Base-by-base conservation (phyloP, 2,797 vertebrate species). In the Agapornis canus region DNA sequence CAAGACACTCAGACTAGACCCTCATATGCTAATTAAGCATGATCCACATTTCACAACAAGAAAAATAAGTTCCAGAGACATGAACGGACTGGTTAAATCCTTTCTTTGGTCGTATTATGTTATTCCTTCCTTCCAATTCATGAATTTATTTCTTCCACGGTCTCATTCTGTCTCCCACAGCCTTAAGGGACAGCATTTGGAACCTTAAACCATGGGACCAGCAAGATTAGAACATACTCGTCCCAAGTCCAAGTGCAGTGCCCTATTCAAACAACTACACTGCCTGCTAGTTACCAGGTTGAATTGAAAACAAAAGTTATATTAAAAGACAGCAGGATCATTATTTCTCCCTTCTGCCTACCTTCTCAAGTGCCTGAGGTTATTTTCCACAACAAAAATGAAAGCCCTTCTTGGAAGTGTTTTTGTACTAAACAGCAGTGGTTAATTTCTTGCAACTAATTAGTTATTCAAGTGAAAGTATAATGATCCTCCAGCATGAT, bases 401-500 rank as follows among this genome's bases (percentile, higher is more conserved):
- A 95, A 95, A 96, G 54, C 78, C 32, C 42, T 91, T 92, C 63
- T 91, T 94, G 23, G 79, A 90, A 76, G 39, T 82, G 76, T 87
- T 87, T 89, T 90, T 91, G 89, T 92, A 82, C 93, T 85, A 87
- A 95, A 69, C 80, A 94, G 88, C 95, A 75, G 89, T 78, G 75
- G 89, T 96, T 96, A 96, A 83, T 89, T 95, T 94, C 95, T 95
- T 70, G 20, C 86, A 91, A 68, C 91, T 95, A 94, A 95, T 96
- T 95, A 96, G 95, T 92, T 96, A 94, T 85, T 90, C 96, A 88
- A 93, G 86, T 93, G 89, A 95, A 96, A 96, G 54, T 81, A 90
- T 95, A 92, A 92, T 90, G 90, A 96, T 95, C 96, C 77, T 95
- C 94, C 86, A 93, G 40, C 86, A 76, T 80, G 89, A 88, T 92